These are phyloP conservation scores for Latrodectus hesperus DNA, from an alignment of 2,888 invertebrate species.

Conservation along the genomic window DNA sequence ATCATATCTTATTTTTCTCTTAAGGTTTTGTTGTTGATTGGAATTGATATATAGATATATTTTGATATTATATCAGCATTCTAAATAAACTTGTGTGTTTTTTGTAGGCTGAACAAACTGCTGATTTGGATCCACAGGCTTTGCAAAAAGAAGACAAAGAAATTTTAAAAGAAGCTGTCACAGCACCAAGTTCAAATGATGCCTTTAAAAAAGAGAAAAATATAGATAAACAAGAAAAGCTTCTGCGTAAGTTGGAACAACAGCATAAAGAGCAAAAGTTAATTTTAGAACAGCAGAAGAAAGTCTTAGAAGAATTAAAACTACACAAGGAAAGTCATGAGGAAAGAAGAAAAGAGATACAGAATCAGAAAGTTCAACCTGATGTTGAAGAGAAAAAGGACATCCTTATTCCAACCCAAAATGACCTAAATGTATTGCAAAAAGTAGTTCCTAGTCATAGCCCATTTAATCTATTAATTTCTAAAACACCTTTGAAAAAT, in stretches of 20 bases:
- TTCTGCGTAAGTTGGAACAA: constrained; percentile 81
- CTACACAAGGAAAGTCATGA: constrained; percentile 75
- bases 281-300: constrained; percentile 82
- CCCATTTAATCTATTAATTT: neutral
- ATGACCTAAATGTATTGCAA: neutral
- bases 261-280: constrained; percentile 83
- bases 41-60: too few relatives aligned
- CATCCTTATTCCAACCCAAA: neutral
- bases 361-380: neutral
- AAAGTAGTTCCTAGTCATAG: neutral
- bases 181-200: constrained; percentile 8
- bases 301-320: constrained; percentile 80
- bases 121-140: constrained; percentile 62
- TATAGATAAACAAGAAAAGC: constrained; percentile 75
- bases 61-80: too few relatives aligned
- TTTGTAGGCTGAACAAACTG: constrained; percentile 42
- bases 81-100: neutral
- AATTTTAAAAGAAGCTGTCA: constrained; percentile 47
- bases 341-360: constrained; percentile 10
- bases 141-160: constrained; percentile 69
- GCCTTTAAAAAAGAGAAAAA: constrained; percentile 41
- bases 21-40: too few relatives aligned
- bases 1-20: too few relatives aligned
- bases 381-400: neutral
- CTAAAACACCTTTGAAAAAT: constrained; percentile 5